A percentile compares a stretch with the other conserved stretches of the same genome.
Evolutionary conservation across 2,888 invertebrate genomes (phyloP).

Genomic region (Acrobasis suavella): DNA sequence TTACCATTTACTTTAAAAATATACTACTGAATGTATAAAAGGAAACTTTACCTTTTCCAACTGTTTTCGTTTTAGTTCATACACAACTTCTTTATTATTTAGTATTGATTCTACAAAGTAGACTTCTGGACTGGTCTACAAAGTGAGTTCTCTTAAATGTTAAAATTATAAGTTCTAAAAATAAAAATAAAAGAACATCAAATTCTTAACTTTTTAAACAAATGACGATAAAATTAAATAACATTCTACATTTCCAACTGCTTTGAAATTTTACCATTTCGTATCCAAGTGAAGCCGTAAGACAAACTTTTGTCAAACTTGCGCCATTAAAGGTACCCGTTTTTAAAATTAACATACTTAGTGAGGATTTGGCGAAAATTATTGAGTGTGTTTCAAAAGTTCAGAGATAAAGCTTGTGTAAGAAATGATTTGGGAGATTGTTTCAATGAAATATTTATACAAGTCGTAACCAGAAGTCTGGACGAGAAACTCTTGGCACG

Average conservation of each 20-base stretch:
- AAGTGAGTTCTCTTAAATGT: too few species aligned
- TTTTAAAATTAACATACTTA: slow-evolving; percentile 13
- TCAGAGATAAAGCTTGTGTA: not conserved
- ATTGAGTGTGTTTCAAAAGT: slow-evolving; percentile 4
- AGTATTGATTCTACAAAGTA: not conserved
- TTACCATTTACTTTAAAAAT: not conserved
- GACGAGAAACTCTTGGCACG: not conserved
- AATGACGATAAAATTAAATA: not conserved
- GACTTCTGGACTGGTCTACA: too few species aligned
- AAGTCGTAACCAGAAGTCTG: not conserved
- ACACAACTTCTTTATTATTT: not conserved
- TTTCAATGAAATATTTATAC: slow-evolving; percentile 10
- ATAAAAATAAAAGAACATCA: not conserved
- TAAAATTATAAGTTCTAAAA: too few species aligned
- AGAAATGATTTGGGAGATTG: slow-evolving; percentile 3
- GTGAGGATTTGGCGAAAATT: not conserved
- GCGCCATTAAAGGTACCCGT: slow-evolving; percentile 7
- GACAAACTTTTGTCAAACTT: slow-evolving; percentile 11
- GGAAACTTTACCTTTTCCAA: not conserved
- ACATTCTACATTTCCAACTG: slow-evolving; percentile 2
- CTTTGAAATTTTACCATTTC: slow-evolving; percentile 4
- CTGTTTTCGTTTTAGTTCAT: not conserved
- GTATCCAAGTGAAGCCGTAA: not conserved
- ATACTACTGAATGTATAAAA: not conserved
- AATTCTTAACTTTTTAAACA: not conserved